Percentiles rank a stretch among this genome's conserved stretches.
Conservation (phyloP, 2,113 vertebrate genomes). For the Mormyrus iriodes region DNA sequence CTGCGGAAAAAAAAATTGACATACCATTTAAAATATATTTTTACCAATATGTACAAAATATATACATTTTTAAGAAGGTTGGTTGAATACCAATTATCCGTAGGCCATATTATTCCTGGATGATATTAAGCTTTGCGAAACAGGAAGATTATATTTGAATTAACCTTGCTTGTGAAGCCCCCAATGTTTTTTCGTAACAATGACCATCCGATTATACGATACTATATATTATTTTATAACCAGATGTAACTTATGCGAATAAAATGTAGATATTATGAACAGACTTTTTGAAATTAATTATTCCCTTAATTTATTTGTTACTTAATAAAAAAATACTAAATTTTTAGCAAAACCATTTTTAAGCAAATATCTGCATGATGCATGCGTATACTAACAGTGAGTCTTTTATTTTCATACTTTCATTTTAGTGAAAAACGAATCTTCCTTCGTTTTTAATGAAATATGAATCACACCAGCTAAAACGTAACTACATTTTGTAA, state of each 20-base stretch:
- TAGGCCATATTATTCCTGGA: neutral
- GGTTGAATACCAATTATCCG: neutral
- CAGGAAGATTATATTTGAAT: neutral
- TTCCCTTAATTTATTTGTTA: neutral
- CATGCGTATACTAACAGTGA: neutral
- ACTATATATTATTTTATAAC: neutral
- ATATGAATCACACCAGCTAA: neutral
- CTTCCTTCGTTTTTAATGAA: neutral
- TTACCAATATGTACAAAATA: neutral
- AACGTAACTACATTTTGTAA: neutral
- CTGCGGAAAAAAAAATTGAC: slow-evolving; percentile 50
- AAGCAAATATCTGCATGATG: neutral
- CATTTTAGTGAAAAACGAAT: neutral
- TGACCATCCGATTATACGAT: neutral
- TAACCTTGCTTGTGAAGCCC: neutral
- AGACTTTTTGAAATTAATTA: neutral
- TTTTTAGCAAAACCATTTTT: neutral
- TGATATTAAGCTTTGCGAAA: neutral
- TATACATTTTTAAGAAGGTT: neutral
- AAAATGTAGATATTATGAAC: neutral
- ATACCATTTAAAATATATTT: neutral
- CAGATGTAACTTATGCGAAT: neutral
- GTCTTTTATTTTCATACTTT: neutral
- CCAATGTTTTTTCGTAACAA: neutral
- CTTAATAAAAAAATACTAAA: neutral